A percentile compares a stretch with the other conserved stretches of the same genome.
phyloP scores from a whole-genome alignment of 2,113 vertebrate species.

The Urocitellus parryii region DNA sequence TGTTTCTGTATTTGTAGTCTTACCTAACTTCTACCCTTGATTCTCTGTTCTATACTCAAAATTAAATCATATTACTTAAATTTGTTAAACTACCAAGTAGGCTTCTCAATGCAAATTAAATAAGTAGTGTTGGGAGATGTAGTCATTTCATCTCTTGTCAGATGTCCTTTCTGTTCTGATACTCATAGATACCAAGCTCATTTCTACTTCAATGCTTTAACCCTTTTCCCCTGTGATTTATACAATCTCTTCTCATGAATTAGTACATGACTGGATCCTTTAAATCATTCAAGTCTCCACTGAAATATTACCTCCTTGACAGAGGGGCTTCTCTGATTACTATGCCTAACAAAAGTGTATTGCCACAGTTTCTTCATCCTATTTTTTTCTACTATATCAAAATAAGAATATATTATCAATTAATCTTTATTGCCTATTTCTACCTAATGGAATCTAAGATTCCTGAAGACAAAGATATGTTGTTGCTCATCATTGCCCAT shows the following conservation, averaged over 20 bases:
- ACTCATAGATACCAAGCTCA: not conserved
- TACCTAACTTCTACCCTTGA: not conserved
- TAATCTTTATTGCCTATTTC: not conserved
- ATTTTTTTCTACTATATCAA: not conserved
- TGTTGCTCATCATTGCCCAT: not conserved
- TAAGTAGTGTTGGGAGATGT: not conserved
- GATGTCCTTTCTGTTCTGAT: not conserved
- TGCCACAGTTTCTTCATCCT: not conserved
- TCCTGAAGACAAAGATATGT: not conserved
- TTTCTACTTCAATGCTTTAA: not conserved
- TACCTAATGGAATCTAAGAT: not conserved
- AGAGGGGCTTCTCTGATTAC: not conserved
- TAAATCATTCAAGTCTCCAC: not conserved
- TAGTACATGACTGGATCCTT: not conserved
- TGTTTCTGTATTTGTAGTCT: not conserved
- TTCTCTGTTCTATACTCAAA: not conserved
- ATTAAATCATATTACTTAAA: not conserved
- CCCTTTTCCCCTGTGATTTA: not conserved
- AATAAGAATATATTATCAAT: slow-evolving; percentile 3
- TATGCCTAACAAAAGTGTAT: not conserved
- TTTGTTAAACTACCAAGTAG: not conserved
- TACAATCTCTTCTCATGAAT: not conserved
- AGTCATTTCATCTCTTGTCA: not conserved
- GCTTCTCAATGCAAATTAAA: not conserved
- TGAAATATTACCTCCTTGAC: not conserved